phyloP scores from a whole-genome alignment of 2,888 invertebrate genomes.

The Atherix ibis region DNA sequence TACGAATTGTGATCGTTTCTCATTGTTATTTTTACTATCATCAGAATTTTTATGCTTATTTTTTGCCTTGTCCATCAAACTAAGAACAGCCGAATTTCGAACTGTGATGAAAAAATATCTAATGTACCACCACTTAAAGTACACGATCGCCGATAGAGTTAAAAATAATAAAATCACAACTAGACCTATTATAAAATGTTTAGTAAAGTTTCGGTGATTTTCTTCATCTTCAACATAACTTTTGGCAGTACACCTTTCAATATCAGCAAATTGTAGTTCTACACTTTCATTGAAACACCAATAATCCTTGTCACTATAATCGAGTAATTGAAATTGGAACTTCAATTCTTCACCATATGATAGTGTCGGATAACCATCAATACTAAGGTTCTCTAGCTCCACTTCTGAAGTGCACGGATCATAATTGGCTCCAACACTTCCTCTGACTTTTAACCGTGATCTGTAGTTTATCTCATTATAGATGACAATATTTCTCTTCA shows the following conservation, averaged over 20 bases:
- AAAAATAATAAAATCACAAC: constrained; percentile 1
- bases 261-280: constrained; percentile 7
- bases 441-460: constrained; percentile 16
- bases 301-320: constrained; percentile 26
- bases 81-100: constrained; percentile 40
- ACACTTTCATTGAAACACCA: constrained; percentile 27
- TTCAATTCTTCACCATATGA: constrained; percentile 5
- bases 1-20: constrained; percentile 25
- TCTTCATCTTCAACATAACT: neutral
- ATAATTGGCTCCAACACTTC: constrained; percentile 17
- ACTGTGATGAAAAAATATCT: constrained; percentile 41
- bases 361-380: constrained; percentile 1
- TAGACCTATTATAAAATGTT: constrained; percentile 3
- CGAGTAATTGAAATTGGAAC: constrained; percentile 23
- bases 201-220: too few species aligned
- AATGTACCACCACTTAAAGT: constrained; percentile 39
- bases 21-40: constrained; percentile 21
- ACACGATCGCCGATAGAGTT: constrained; percentile 12
- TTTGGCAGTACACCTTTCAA: constrained; percentile 5
- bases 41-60: constrained; percentile 8
- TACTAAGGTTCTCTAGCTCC: neutral
- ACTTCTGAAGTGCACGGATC: constrained; percentile 6
- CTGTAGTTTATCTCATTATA: neutral
- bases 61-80: constrained; percentile 36
- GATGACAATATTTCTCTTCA: neutral